These are phyloP conservation scores for Coptodon bakossiorum DNA, from an alignment of 2,113 vertebrate genomes.

Conservation along the genomic window DNA sequence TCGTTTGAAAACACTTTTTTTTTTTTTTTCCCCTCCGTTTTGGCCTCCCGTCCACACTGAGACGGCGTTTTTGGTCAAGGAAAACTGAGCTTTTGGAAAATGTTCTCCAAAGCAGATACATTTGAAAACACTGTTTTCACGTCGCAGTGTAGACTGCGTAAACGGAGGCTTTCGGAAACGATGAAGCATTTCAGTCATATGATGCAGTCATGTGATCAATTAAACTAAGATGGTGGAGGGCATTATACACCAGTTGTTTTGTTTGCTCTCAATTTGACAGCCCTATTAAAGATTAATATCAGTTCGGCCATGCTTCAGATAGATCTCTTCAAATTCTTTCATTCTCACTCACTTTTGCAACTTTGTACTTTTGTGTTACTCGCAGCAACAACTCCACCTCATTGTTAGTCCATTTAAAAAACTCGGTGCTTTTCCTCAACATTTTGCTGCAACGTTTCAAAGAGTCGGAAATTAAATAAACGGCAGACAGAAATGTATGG, in stretches of 20 bases:
- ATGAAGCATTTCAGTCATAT: not conserved
- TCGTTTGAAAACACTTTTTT: not conserved
- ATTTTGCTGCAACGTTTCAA: not conserved
- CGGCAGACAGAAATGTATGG: too few species aligned
- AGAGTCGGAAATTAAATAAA: not conserved
- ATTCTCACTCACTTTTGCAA: not conserved
- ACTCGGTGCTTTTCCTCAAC: accelerated
- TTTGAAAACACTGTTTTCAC: not conserved
- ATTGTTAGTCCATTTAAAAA: not conserved
- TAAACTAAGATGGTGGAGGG: not conserved
- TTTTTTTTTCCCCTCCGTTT: not conserved
- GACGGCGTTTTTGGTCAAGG: not conserved
- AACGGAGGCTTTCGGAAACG: accelerated
- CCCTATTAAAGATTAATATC: not conserved
- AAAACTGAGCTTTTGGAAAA: not conserved
- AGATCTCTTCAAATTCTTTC: not conserved
- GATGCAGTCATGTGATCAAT: not conserved
- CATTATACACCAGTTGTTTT: not conserved
- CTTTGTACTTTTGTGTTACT: not conserved
- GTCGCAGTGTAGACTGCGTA: accelerated
- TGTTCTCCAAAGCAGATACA: not conserved
- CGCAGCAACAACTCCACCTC: not conserved
- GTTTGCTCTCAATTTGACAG: not conserved
- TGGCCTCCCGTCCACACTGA: not conserved
- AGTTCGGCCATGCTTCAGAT: not conserved